phyloP scores from a whole-genome alignment of 1,140 invertebrate species.

The Anastrepha obliqua region DNA sequence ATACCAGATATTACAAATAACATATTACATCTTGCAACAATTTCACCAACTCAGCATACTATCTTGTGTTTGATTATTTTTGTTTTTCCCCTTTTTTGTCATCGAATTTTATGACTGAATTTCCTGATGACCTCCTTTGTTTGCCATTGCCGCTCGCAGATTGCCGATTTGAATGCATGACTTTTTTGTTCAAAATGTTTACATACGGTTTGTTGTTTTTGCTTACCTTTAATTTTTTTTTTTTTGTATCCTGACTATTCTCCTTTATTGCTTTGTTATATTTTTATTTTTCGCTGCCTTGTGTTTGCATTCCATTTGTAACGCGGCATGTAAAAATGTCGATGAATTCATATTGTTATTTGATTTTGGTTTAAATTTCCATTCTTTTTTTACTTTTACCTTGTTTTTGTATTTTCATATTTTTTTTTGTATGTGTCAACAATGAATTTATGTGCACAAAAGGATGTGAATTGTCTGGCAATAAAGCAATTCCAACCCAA shows the following conservation, averaged over 20 bases:
- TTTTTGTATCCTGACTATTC: not conserved
- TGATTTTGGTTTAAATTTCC: conserved; percentile 14
- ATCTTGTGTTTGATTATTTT: not conserved
- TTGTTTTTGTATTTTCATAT: not conserved
- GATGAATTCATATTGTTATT: conserved; percentile 46
- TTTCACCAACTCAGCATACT: not conserved
- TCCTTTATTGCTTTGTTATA: not conserved
- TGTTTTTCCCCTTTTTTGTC: conserved; percentile 7
- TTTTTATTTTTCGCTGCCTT: not conserved
- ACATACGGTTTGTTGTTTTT: not conserved
- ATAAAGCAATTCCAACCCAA: conserved; percentile 41
- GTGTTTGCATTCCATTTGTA: conserved; percentile 21
- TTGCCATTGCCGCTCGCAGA: not conserved
- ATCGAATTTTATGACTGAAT: conserved; percentile 39
- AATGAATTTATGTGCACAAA: conserved; percentile 34
- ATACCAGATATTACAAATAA: not conserved
- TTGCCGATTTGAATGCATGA: not conserved
- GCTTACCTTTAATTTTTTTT: not conserved
- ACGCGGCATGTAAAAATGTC: conserved; percentile 36
- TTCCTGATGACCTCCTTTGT: conserved; percentile 6
- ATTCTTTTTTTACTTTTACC: not conserved
- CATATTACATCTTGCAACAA: conserved; percentile 1
- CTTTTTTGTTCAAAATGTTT: no score
- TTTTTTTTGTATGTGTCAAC: conserved; percentile 2
- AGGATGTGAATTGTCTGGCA: conserved; percentile 44